Evolutionary conservation across 2,888 invertebrate genomes (phyloP).

Genomic region (Trichogramma dendrolimi): DNA sequence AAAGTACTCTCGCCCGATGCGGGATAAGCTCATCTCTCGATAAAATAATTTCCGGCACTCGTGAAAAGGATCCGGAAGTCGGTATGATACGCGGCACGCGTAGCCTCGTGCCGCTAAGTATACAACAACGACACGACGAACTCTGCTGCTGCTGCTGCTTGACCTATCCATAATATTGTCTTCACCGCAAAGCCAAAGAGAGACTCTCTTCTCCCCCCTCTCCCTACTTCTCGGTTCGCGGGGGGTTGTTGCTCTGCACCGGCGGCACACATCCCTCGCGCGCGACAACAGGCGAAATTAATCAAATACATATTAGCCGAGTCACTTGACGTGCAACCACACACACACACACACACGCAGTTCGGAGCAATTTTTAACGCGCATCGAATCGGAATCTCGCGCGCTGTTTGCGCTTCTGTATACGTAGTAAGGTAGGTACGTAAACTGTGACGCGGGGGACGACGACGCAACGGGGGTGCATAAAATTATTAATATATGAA

Average conservation of each 20-base stretch:
- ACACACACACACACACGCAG: constrained; percentile 18
- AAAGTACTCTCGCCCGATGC: too few relatives aligned
- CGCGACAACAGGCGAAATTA: constrained; percentile 37
- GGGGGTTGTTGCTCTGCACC: too few relatives aligned
- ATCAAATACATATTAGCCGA: constrained; percentile 50
- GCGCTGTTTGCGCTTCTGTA: constrained; percentile 22
- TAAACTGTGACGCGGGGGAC: background rate
- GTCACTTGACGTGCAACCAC: constrained; percentile 40
- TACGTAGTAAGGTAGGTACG: too few relatives aligned
- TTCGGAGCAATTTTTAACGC: constrained; percentile 33
- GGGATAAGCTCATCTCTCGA: too few relatives aligned
- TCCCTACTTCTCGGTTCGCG: too few relatives aligned
- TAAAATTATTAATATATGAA: constrained; percentile 43
- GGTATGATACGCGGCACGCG: too few relatives aligned
- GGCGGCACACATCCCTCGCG: background rate
- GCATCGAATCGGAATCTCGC: constrained; percentile 42
- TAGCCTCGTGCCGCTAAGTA: too few relatives aligned
- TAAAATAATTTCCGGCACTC: too few relatives aligned
- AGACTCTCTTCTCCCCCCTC: background rate
- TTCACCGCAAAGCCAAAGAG: background rate
- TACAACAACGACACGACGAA: too few relatives aligned
- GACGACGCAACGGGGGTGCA: constrained; percentile 38
- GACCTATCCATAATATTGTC: background rate
- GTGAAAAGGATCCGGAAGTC: too few relatives aligned
- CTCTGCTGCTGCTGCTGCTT: too few relatives aligned